Evolutionary conservation across 1,140 invertebrate species (phyloP).

Genomic region (Aphidius ervi): DNA sequence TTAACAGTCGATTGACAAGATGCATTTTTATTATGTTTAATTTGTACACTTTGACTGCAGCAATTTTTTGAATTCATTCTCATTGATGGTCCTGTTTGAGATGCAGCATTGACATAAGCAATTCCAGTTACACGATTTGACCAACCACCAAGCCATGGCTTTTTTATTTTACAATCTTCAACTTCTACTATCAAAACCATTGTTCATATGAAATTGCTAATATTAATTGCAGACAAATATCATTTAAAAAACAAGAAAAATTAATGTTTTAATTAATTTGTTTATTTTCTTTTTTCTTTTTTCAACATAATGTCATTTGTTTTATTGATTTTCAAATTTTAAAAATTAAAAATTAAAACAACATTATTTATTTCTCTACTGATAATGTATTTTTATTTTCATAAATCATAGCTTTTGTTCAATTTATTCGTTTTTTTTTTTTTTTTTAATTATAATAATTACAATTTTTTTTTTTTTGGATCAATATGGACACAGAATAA

Average conservation of each 20-base stretch:
- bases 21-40: conserved; percentile 51
- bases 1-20: conserved; percentile 37
- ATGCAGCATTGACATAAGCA: conserved; percentile 61
- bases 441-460: not conserved
- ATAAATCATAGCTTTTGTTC: conserved; percentile 17
- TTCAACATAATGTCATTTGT: not conserved
- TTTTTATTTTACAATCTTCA: conserved; percentile 54
- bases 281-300: not conserved
- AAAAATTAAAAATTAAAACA: too few species aligned
- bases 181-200: conserved; percentile 55
- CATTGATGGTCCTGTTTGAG: conserved; percentile 60
- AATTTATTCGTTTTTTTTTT: conserved; percentile 14
- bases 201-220: not conserved
- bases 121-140: conserved; percentile 54
- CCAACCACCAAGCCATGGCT: conserved; percentile 64
- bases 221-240: not conserved
- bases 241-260: not conserved
- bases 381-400: not conserved
- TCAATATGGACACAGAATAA: too few species aligned
- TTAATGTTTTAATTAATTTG: not conserved
- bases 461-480: conserved; percentile 13
- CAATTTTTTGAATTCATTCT: conserved; percentile 46
- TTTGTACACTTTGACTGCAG: conserved; percentile 58
- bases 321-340: not conserved
- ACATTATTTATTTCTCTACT: too few species aligned